Percentiles rank a stretch among this genome's conserved stretches.
These are phyloP conservation scores for Anagyrus pseudococci DNA, from an alignment of 2,888 invertebrate genomes.

Conservation along the genomic window DNA sequence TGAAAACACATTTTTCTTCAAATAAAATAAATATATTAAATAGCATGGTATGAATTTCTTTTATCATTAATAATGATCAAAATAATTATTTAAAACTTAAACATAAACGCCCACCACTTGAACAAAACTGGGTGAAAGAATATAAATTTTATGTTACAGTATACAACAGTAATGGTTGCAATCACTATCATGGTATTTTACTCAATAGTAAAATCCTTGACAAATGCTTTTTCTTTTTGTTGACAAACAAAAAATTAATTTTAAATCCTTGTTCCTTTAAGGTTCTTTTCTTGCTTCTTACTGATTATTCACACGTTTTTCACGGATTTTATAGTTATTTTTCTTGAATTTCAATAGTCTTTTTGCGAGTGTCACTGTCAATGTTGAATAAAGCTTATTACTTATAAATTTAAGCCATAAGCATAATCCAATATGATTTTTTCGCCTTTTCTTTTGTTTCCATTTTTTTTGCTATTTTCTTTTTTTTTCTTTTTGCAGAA, in stretches of 20 bases:
- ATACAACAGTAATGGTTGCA: constrained; percentile 32
- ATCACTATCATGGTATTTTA: constrained; percentile 33
- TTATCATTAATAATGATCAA: constrained; percentile 19
- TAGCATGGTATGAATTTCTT: constrained; percentile 20
- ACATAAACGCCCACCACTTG: constrained; percentile 23
- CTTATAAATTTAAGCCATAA: too few species aligned
- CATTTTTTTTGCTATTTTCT: too few species aligned
- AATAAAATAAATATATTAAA: constrained; percentile 36
- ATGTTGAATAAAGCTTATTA: too few species aligned
- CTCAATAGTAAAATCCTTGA: constrained; percentile 31
- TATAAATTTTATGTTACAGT: constrained; percentile 36
- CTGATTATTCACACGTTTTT: too few species aligned
- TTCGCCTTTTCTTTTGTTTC: too few species aligned
- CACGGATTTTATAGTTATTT: too few species aligned
- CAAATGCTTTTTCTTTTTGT: constrained; percentile 36
- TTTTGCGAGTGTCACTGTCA: too few species aligned
- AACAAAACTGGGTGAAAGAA: constrained; percentile 27
- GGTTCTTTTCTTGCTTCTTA: constrained; percentile 3
- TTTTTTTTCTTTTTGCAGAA: constrained; percentile 6
- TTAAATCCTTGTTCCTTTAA: constrained; percentile 12
- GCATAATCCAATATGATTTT: too few species aligned
- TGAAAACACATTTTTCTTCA: constrained; percentile 27
- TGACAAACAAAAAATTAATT: too few species aligned
- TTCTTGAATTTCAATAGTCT: too few species aligned
- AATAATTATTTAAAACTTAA: constrained; percentile 30